Percentiles rank a stretch among this genome's conserved stretches.
Conservation (phyloP, 2,797 vertebrate species). For the Poeciliopsis presidionis region DNA sequence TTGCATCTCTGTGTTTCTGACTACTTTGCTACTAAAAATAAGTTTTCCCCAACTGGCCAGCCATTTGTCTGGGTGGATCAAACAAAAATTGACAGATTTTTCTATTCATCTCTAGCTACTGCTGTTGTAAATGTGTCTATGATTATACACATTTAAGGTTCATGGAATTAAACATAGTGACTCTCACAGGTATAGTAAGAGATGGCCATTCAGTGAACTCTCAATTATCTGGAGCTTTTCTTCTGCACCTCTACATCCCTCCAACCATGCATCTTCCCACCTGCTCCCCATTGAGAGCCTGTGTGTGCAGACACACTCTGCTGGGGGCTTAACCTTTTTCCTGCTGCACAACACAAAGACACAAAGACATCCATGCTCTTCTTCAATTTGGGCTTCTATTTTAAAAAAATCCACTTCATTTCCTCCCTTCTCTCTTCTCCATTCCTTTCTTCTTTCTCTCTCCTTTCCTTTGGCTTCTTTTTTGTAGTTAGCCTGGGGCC, state of each 20-base stretch:
- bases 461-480: conserved; percentile 65
- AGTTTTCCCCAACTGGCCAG: background rate
- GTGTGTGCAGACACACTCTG: conserved; percentile 70
- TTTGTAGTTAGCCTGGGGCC: conserved; percentile 81
- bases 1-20: background rate
- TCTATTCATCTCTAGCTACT: background rate
- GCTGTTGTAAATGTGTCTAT: background rate
- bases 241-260: conserved; percentile 49
- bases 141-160: conserved; percentile 14
- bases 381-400: conserved; percentile 78
- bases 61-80: background rate
- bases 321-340: conserved; percentile 80
- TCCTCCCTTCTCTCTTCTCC: conserved; percentile 23
- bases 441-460: conserved; percentile 49
- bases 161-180: conserved; percentile 19
- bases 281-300: conserved; percentile 66
- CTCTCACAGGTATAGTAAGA: conserved; percentile 10
- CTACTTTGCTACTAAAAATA: background rate
- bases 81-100: conserved; percentile 9
- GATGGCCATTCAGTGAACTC: conserved; percentile 67
- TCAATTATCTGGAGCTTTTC: conserved; percentile 63
- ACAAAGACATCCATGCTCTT: conserved; percentile 57
- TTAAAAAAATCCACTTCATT: conserved; percentile 50
- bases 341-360: conserved; percentile 63
- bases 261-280: conserved; percentile 60